A percentile compares a stretch with the other conserved stretches of the same genome.
phyloP scores from a whole-genome alignment of 2,888 invertebrate genomes.

The Perdita meconis region DNA sequence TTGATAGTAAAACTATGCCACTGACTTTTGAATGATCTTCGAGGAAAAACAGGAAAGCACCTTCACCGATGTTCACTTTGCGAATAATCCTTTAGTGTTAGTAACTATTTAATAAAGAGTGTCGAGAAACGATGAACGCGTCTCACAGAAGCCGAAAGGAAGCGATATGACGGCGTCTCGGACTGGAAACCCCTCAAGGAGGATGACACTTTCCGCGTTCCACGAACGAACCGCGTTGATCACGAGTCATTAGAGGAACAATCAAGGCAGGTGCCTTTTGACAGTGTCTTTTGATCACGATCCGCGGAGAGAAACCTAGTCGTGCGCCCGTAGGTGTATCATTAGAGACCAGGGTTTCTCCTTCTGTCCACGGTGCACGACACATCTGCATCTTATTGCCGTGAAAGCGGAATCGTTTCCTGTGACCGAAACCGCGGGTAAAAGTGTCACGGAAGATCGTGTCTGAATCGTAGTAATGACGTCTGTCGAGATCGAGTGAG shows the following conservation, averaged over 20 bases:
- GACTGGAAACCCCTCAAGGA: background rate
- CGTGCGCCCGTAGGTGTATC: slow-evolving; percentile 53
- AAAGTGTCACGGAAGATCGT: slow-evolving; percentile 48
- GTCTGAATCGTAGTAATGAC: slow-evolving; percentile 28
- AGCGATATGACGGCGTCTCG: slow-evolving; percentile 6
- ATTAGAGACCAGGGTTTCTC: slow-evolving; percentile 47
- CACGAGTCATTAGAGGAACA: slow-evolving; percentile 33
- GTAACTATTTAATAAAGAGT: background rate
- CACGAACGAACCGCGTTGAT: slow-evolving; percentile 34
- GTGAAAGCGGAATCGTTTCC: slow-evolving; percentile 63
- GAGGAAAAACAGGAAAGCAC: too few relatives aligned
- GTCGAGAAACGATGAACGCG: slow-evolving; percentile 7
- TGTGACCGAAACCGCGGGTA: slow-evolving; percentile 23
- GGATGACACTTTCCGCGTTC: slow-evolving; percentile 39
- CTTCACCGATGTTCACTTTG: too few relatives aligned
- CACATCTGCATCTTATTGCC: slow-evolving; percentile 35
- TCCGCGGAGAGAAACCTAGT: slow-evolving; percentile 40
- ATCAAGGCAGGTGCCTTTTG: slow-evolving; percentile 19
- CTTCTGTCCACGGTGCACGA: slow-evolving; percentile 33
- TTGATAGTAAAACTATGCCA: too few relatives aligned
- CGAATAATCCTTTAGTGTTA: background rate
- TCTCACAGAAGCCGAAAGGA: background rate
- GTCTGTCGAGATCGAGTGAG: slow-evolving; percentile 3
- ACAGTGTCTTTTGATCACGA: background rate
- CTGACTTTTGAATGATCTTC: too few relatives aligned